Conservation (phyloP, 2,797 vertebrate genomes). For the Cottoperca gobio region DNA sequence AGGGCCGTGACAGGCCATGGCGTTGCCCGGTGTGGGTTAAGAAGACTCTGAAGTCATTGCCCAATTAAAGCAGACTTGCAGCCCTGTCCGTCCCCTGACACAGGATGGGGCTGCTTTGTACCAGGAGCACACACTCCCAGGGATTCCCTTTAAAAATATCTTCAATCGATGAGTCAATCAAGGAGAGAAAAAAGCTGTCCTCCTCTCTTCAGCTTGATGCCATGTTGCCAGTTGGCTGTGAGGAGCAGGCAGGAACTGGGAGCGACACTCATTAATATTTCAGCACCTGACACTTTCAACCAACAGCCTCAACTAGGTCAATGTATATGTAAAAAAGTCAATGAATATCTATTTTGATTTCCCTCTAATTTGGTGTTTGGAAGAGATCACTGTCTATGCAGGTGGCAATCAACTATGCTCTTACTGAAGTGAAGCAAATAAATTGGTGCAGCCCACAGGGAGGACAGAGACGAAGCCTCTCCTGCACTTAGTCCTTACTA, state of each 20-base stretch:
- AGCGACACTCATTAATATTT: constrained; percentile 89
- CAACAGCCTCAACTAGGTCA: constrained; percentile 89
- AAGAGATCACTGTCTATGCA: constrained; percentile 71
- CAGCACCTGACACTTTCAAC: constrained; percentile 88
- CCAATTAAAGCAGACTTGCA: constrained; percentile 86
- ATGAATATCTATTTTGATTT: constrained; percentile 84
- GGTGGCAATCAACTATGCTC: constrained; percentile 72
- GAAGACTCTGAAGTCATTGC: constrained; percentile 85
- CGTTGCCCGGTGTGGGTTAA: constrained; percentile 82
- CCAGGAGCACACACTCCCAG: constrained; percentile 85
- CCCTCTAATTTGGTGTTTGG: constrained; percentile 80
- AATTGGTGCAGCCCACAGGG: constrained; percentile 43
- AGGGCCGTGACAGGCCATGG: constrained; percentile 80
- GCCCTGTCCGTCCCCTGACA: constrained; percentile 82
- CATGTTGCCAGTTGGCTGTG: constrained; percentile 88
- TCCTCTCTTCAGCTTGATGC: constrained; percentile 86
- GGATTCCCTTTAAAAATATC: constrained; percentile 92
- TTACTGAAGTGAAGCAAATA: constrained; percentile 63
- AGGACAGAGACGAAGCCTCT: constrained; percentile 17
- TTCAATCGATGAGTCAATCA: constrained; percentile 91
- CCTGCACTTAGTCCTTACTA: constrained; percentile 2
- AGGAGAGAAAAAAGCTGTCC: constrained; percentile 84
- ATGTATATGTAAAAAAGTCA: constrained; percentile 88
- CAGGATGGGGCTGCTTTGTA: constrained; percentile 85
- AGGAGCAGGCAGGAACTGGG: constrained; percentile 86